phyloP scores from a whole-genome alignment of 2,113 vertebrate genomes.

The Phodopus roborovskii region DNA sequence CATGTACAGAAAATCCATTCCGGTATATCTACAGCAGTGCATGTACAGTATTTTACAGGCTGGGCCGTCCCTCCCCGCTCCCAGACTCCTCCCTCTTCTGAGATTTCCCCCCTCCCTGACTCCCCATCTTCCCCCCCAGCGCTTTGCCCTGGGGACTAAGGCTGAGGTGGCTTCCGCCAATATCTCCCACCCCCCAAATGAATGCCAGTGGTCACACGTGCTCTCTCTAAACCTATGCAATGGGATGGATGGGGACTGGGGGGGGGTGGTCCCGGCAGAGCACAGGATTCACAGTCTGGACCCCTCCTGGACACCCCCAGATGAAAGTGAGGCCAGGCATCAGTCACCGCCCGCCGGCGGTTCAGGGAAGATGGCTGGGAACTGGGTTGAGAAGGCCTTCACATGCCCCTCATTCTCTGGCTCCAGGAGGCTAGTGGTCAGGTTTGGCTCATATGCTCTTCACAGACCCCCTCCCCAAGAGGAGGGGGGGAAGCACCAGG shows the following conservation, averaged over 20 bases:
- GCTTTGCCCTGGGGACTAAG: constrained; percentile 77
- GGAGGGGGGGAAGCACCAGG: constrained; percentile 82
- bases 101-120: constrained; percentile 79
- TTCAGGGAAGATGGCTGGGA: constrained; percentile 77
- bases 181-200: constrained; percentile 80
- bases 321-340: constrained; percentile 77
- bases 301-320: constrained; percentile 77
- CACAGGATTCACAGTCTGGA: constrained; percentile 80
- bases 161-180: constrained; percentile 78
- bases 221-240: constrained; percentile 80
- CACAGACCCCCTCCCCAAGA: constrained; percentile 75
- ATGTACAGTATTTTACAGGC: constrained; percentile 80
- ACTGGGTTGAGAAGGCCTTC: constrained; percentile 17
- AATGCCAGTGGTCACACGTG: constrained; percentile 79
- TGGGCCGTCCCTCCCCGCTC: constrained; percentile 75
- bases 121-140: constrained; percentile 67
- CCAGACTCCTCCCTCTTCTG: constrained; percentile 79
- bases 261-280: constrained; percentile 66
- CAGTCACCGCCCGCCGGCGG: constrained; percentile 66
- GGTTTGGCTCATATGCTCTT: constrained; percentile 83
- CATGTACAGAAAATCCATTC: constrained; percentile 80
- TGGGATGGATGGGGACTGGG: constrained; percentile 69
- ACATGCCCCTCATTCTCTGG: constrained; percentile 67
- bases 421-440: constrained; percentile 83
- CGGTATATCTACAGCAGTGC: constrained; percentile 80